A percentile compares a stretch with the other conserved stretches of the same genome.
phyloP scores from a whole-genome alignment of 23 tunicate genomes.

The Diplosoma virens region DNA sequence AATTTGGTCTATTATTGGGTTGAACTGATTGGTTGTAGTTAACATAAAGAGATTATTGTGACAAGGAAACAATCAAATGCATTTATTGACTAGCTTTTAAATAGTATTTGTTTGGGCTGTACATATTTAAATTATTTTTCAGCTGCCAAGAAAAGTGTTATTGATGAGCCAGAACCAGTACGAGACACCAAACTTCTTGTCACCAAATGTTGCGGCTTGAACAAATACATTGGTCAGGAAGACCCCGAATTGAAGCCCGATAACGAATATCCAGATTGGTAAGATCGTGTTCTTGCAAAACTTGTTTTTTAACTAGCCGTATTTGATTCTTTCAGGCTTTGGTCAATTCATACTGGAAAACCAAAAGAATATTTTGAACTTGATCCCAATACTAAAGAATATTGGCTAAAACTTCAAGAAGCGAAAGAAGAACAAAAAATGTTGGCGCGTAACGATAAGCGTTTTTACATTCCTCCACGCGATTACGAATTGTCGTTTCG shows the following conservation, averaged over 20 bases:
- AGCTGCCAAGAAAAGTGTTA: slow-evolving; percentile 6
- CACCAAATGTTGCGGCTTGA: slow-evolving; percentile 74
- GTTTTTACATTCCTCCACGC: slow-evolving; percentile 30
- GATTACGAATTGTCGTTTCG: slow-evolving; percentile 38
- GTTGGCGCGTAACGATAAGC: slow-evolving; percentile 16
- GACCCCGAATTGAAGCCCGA: slow-evolving; percentile 87
- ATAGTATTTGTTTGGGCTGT: no score
- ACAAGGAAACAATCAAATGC: no score
- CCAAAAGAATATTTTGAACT: slow-evolving; percentile 40
- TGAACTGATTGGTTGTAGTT: no score
- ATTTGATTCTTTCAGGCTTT: slow-evolving; percentile 43
- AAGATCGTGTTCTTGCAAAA: no score
- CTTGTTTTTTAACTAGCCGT: no score
- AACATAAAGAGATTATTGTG: no score
- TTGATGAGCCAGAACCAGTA: slow-evolving; percentile 63
- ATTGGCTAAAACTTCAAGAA: slow-evolving; percentile 50
- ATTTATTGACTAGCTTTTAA: no score
- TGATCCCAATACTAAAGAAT: slow-evolving; percentile 64
- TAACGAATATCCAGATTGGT: slow-evolving; percentile 87
- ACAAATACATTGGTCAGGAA: slow-evolving; percentile 49
- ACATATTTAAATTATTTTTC: no score
- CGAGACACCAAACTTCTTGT: slow-evolving; percentile 58
- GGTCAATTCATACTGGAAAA: slow-evolving; percentile 66
- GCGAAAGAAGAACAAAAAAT: slow-evolving; percentile 6
- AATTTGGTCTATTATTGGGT: no score